Conservation (phyloP, 2,113 vertebrate genomes). For the Ptyas mucosa region DNA sequence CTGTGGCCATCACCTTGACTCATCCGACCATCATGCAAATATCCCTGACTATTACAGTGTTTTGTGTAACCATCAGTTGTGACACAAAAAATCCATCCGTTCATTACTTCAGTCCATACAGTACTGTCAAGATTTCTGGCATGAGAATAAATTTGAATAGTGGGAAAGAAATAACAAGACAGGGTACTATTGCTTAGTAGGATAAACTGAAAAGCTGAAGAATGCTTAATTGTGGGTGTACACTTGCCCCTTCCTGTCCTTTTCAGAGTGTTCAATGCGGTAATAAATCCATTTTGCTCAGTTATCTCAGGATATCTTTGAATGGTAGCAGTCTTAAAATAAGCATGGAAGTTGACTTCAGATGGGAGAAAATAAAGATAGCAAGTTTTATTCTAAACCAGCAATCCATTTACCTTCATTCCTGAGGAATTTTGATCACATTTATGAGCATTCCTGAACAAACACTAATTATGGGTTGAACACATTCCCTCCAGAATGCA, state of each 20-base stretch:
- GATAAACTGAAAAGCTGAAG: not conserved
- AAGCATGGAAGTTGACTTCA: not conserved
- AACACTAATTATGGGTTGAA: conserved; percentile 8
- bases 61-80: not conserved
- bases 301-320: not conserved
- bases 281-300: not conserved
- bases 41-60: not conserved
- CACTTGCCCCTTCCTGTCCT: not conserved
- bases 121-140: not conserved
- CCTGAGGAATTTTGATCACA: not conserved
- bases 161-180: not conserved
- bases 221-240: not conserved
- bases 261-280: not conserved
- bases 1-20: not conserved
- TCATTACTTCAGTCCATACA: not conserved
- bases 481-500: not conserved
- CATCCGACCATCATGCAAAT: not conserved
- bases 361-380: not conserved
- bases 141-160: not conserved
- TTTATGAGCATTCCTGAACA: not conserved
- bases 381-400: not conserved
- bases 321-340: not conserved
- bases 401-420: not conserved
- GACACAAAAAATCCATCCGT: too few species aligned
- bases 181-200: not conserved